A percentile compares a stretch with the other conserved stretches of the same genome.
Evolutionary conservation across 2,797 vertebrate species (phyloP).

Genomic region (Sebastes hubbsi): DNA sequence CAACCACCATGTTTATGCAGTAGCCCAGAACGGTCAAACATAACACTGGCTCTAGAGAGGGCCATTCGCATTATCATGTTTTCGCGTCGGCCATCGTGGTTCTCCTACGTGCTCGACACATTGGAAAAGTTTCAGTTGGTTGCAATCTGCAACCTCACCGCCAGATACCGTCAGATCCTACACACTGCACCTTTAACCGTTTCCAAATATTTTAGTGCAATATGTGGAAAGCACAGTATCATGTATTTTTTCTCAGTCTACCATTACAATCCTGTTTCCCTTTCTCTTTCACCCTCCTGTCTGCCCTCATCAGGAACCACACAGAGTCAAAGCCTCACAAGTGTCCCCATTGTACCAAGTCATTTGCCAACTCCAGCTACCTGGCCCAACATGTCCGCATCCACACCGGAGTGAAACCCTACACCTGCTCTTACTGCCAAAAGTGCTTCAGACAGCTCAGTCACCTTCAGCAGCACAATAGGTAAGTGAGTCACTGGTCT

Average conservation of each 20-base stretch:
- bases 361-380: constrained; percentile 99
- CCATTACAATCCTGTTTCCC: constrained; percentile 23
- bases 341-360: constrained; percentile 99
- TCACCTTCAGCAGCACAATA: constrained; percentile 99
- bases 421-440: constrained; percentile 95
- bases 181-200: too few species aligned
- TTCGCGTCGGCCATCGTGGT: accelerated
- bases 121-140: too few species aligned
- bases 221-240: background rate
- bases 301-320: constrained; percentile 82
- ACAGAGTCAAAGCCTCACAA: constrained; percentile 99
- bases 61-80: too few species aligned
- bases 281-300: constrained; percentile 32
- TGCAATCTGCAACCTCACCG: too few species aligned
- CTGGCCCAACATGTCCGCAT: constrained; percentile 98
- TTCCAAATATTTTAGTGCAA: background rate
- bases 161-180: too few species aligned
- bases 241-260: background rate
- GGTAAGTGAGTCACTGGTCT: constrained; percentile 81
- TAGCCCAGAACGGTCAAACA: too few species aligned
- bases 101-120: too few species aligned
- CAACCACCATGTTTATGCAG: accelerated
- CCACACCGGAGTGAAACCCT: constrained; percentile 98
- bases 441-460: constrained; percentile 99
- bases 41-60: too few species aligned